Percentiles rank a stretch among this genome's conserved stretches.
Evolutionary conservation across 1,140 invertebrate genomes (phyloP).

Genomic region (Drosophila lini): DNA sequence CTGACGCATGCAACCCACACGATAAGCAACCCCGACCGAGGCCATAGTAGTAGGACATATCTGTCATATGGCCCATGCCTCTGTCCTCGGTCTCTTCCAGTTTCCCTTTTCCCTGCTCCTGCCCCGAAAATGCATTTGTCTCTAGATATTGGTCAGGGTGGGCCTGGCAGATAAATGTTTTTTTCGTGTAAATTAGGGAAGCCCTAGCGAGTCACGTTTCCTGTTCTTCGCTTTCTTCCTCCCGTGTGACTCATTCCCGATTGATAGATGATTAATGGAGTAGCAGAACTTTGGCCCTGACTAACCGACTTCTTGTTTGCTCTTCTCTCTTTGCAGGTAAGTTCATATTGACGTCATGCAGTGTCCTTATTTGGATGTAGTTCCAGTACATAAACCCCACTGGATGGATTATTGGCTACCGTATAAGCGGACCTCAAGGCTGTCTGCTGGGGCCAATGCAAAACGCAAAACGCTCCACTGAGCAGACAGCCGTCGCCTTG

Average conservation of each 20-base stretch:
- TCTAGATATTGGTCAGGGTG: conserved; percentile 44
- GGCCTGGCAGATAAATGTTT: conserved; percentile 32
- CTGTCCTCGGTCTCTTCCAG: conserved; percentile 24
- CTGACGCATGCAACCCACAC: conserved; percentile 52
- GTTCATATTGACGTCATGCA: conserved; percentile 32
- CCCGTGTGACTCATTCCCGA: conserved; percentile 44
- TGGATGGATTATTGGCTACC: conserved; percentile 8
- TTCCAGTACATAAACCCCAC: conserved; percentile 45
- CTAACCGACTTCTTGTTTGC: conserved; percentile 17
- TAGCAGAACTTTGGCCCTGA: conserved; percentile 5
- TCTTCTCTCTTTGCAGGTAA: conserved; percentile 47
- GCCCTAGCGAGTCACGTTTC: conserved; percentile 54
- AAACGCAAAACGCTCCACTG: conserved; percentile 41
- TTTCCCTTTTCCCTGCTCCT: conserved; percentile 4
- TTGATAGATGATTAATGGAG: conserved; percentile 41
- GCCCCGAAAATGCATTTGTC: conserved; percentile 30
- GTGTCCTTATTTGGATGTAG: conserved; percentile 40
- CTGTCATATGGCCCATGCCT: conserved; percentile 37
- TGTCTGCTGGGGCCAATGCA: conserved; percentile 36
- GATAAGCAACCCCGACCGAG: conserved; percentile 59
- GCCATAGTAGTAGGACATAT: conserved; percentile 62
- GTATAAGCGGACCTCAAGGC: conserved; percentile 42
- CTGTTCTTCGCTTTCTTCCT: conserved; percentile 12
- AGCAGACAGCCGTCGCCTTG: conserved; percentile 9
- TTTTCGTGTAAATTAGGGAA: conserved; percentile 60